These are phyloP conservation scores for Sympetrum striolatum DNA, from an alignment of 2,888 invertebrate species.

Conservation along the genomic window DNA sequence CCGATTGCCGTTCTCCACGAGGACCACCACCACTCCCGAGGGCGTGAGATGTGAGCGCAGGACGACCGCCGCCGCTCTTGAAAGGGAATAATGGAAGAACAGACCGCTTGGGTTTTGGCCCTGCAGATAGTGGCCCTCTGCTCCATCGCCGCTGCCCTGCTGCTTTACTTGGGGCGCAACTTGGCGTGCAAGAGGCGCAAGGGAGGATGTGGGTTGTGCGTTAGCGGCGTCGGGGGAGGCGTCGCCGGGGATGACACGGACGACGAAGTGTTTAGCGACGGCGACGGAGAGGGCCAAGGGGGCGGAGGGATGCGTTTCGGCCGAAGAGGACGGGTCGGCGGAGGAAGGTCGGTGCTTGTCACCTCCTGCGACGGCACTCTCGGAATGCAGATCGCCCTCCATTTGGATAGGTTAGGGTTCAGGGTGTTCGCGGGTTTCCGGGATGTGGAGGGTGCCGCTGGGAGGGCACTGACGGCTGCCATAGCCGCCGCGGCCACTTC, in stretches of 20 bases:
- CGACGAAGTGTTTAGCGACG: constrained; percentile 50
- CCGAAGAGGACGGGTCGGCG: constrained; percentile 59
- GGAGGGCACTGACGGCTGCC: constrained; percentile 61
- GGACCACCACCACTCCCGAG: neutral
- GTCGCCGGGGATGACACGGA: constrained; percentile 49
- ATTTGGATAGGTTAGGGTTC: constrained; percentile 64
- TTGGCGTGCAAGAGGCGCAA: constrained; percentile 20
- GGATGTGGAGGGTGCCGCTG: constrained; percentile 43
- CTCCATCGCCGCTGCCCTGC: constrained; percentile 82
- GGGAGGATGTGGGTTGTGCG: constrained; percentile 70
- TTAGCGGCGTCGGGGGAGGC: constrained; percentile 54
- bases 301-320: constrained; percentile 51
- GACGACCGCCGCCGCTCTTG: neutral
- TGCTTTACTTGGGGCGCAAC: constrained; percentile 69
- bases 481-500: constrained; percentile 68
- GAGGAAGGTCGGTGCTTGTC: constrained; percentile 76
- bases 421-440: constrained; percentile 77
- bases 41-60: constrained; percentile 22
- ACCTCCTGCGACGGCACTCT: constrained; percentile 82
- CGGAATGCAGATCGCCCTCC: constrained; percentile 71
- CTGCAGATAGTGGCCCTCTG: constrained; percentile 81
- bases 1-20: neutral
- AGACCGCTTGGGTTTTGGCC: constrained; percentile 65
- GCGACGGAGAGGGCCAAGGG: constrained; percentile 57
- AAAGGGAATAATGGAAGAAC: neutral